Percentiles rank a stretch among this genome's conserved stretches.
Evolutionary conservation across 2,888 invertebrate genomes (phyloP).

Genomic region (Lagria hirta): DNA sequence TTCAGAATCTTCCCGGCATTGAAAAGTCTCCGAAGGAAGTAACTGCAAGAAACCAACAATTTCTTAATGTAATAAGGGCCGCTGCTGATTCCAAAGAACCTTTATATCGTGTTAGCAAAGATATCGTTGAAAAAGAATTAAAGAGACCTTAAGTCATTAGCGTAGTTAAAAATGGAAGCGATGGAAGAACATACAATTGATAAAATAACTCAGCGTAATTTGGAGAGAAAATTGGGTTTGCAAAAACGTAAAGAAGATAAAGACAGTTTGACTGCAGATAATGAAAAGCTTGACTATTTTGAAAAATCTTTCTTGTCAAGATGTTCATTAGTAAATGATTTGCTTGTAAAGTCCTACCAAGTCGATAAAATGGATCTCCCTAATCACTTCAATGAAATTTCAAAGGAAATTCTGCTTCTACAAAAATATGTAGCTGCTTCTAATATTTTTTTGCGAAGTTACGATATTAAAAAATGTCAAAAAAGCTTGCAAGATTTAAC

Average conservation of each 20-base stretch:
- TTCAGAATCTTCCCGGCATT: slow-evolving; percentile 49
- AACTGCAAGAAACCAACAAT: slow-evolving; percentile 44
- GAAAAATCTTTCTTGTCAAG: slow-evolving; percentile 68
- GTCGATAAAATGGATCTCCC: slow-evolving; percentile 59
- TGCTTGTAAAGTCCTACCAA: slow-evolving; percentile 55
- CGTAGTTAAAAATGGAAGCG: slow-evolving; percentile 33
- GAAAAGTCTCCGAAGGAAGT: slow-evolving; percentile 39
- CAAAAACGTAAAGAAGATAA: slow-evolving; percentile 67
- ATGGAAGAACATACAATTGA: slow-evolving; percentile 49
- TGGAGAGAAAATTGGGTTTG: slow-evolving; percentile 65
- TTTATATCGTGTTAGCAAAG: slow-evolving; percentile 55
- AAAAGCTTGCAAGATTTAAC: slow-evolving; percentile 71
- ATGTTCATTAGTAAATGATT: slow-evolving; percentile 64
- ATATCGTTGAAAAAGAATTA: slow-evolving; percentile 54
- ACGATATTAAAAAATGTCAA: slow-evolving; percentile 77
- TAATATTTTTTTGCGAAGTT: slow-evolving; percentile 77
- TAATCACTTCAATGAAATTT: slow-evolving; percentile 68
- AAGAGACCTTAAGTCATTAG: slow-evolving; percentile 54
- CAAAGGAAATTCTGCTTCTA: slow-evolving; percentile 70
- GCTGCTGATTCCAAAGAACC: slow-evolving; percentile 55
- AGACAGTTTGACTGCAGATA: slow-evolving; percentile 62
- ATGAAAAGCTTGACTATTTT: slow-evolving; percentile 72
- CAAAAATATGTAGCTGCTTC: slow-evolving; percentile 80
- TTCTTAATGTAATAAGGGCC: slow-evolving; percentile 55
- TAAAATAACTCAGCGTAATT: slow-evolving; percentile 59